Base-by-base conservation (phyloP, 1,140 invertebrate species). In the Zaprionus nigranus region DNA sequence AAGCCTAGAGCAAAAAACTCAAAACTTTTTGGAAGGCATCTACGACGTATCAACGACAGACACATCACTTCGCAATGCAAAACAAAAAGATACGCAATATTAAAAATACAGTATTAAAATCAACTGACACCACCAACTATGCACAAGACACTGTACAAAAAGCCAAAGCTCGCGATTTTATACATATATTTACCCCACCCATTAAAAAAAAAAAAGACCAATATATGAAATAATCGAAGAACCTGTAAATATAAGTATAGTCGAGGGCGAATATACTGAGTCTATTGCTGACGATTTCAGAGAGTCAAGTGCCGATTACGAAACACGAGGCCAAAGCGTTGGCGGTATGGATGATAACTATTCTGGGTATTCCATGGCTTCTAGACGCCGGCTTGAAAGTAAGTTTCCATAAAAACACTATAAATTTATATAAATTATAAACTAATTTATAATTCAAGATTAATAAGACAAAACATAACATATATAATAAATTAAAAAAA, bases 121-220 rank as follows among this genome's bases (percentile, higher is more conserved):
- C 92, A 0, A 80, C 74, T 62, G 92, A 93, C 65, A 79, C 91
- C 6, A 92, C 91, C 38, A 93, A 93, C 49, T 93, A 92, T 62
- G 91, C 92, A 17, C 87, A 92, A 83, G 92, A 93, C 72, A 93
- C 92, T 22, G 92, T 93, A 24, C 75, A 92, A 59, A 93, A 93
- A 71, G 92, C 92, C 6, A 88, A 91, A 67, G 81, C 90, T 40
- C 87, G 92, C 67, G 92, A 93, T 69, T 93, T 93, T 68, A 28
- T 88, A 57, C 92, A 92, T 67, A 93, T 93, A 49, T 92, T 92
- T 75, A 92, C 81, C 26, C 92, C 92, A 28, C 91, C 88, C 24
- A 79, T 91, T 68, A 82, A 80, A 76, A 81, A 86, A 64, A n/a
- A 64, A 90, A 88, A 78, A 62, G 79, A 72, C 92, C 92, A 26